These are phyloP conservation scores for Blennius ocellaris DNA, from an alignment of 2,113 vertebrate species.

Conservation along the genomic window DNA sequence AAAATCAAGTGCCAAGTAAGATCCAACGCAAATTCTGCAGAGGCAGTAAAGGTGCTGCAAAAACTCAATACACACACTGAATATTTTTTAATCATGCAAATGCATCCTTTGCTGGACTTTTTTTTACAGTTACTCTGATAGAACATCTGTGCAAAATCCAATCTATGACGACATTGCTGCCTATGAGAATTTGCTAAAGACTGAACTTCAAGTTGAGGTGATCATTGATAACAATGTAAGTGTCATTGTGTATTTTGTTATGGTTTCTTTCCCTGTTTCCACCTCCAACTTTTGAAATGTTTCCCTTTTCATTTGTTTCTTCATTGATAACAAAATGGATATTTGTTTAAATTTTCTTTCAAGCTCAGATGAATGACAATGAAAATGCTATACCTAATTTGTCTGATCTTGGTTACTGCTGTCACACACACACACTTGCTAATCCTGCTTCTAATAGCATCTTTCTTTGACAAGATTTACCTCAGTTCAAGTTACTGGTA, in stretches of 20 bases:
- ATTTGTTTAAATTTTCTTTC: too few relatives aligned
- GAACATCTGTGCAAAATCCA: constrained; percentile 17
- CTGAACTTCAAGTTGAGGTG: constrained; percentile 32
- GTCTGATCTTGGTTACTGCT: too few relatives aligned
- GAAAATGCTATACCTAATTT: too few relatives aligned
- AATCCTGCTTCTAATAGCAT: not conserved
- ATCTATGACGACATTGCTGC: constrained; percentile 19
- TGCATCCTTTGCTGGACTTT: not conserved
- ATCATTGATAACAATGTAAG: constrained; percentile 32
- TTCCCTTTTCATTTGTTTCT: too few relatives aligned
- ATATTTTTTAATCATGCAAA: not conserved
- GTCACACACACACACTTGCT: not conserved
- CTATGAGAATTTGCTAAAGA: constrained; percentile 68
- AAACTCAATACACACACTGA: not conserved
- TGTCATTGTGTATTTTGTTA: not conserved
- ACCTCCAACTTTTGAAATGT: not conserved
- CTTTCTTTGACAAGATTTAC: not conserved
- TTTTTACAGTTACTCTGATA: constrained; percentile 20
- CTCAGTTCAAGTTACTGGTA: not conserved
- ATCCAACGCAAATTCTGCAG: not conserved
- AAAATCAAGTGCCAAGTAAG: constrained; percentile 39
- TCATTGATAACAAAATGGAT: too few relatives aligned
- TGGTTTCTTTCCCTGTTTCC: not conserved
- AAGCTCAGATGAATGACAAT: too few relatives aligned
- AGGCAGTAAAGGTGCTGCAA: too few relatives aligned